Evolutionary conservation across 1,140 invertebrate genomes (phyloP).

Genomic region (Bactericera cockerelli): DNA sequence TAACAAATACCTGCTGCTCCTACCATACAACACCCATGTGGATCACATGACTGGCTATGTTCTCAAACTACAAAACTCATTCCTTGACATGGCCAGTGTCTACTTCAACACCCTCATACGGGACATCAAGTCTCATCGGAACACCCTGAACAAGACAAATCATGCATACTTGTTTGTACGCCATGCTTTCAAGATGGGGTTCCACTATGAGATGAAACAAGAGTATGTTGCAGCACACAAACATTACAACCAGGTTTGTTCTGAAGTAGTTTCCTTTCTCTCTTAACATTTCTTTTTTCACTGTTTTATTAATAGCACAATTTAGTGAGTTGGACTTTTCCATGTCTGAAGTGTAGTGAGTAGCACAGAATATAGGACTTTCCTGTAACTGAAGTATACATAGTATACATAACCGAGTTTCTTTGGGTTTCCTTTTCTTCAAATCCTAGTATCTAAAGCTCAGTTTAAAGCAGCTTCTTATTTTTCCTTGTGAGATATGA

Average conservation of each 20-base stretch:
- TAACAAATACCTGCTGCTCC: constrained; percentile 78
- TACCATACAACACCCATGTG: constrained; percentile 46
- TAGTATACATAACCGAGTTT: no score
- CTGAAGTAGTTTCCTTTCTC: no score
- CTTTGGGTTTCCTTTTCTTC: no score
- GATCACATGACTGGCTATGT: constrained; percentile 73
- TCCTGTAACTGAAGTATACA: no score
- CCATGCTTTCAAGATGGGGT: constrained; percentile 96
- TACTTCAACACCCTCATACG: constrained; percentile 86
- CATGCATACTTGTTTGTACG: constrained; percentile 85
- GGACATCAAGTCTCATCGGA: constrained; percentile 70
- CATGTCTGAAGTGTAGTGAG: no score
- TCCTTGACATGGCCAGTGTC: constrained; percentile 67
- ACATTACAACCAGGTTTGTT: constrained; percentile 34
- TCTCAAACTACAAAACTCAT: constrained; percentile 31
- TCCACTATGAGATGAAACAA: constrained; percentile 83
- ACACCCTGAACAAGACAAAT: constrained; percentile 79
- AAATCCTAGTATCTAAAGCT: no score
- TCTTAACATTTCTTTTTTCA: no score
- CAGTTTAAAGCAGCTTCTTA: no score
- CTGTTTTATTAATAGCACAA: no score
- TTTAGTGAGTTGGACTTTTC: no score
- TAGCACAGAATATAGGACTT: no score
- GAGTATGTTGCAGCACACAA: constrained; percentile 78
- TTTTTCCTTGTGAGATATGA: no score